Conservation (phyloP, 2,888 invertebrate species). For the Melipona beecheii region DNA sequence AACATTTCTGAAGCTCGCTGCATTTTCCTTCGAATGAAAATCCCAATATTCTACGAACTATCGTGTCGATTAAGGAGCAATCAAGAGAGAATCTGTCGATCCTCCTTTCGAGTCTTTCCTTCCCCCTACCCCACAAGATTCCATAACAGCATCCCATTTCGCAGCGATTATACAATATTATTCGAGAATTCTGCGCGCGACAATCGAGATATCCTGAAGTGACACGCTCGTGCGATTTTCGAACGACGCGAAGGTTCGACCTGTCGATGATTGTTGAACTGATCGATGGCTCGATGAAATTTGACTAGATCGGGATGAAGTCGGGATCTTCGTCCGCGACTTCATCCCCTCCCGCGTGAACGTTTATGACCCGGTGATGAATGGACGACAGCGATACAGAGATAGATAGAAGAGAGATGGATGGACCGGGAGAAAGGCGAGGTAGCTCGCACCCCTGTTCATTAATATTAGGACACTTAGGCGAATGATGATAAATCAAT, state of each 20-base stretch:
- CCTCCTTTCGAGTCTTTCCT: neutral
- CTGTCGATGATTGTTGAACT: neutral
- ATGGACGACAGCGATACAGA: conserved; percentile 34
- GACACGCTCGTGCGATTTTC: neutral
- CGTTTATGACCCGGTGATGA: conserved; percentile 6
- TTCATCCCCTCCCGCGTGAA: neutral
- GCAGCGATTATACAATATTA: too few relatives aligned
- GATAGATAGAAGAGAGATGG: conserved; percentile 36
- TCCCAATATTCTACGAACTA: too few relatives aligned
- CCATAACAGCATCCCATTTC: neutral
- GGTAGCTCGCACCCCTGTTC: neutral
- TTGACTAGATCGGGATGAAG: too few relatives aligned
- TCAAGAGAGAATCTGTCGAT: neutral
- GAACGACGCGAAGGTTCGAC: neutral
- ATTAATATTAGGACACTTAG: neutral
- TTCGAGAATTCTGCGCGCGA: too few relatives aligned
- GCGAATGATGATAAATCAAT: too few relatives aligned
- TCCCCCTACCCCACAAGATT: too few relatives aligned
- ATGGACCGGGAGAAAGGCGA: neutral
- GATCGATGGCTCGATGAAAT: conserved; percentile 13
- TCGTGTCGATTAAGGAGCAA: too few relatives aligned
- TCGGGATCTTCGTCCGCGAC: neutral
- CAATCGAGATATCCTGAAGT: neutral
- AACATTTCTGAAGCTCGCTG: too few relatives aligned
- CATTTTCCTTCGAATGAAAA: conserved; percentile 20